Evolutionary conservation across 2,113 vertebrate species (phyloP).

Genomic region (Varanus salvator): DNA sequence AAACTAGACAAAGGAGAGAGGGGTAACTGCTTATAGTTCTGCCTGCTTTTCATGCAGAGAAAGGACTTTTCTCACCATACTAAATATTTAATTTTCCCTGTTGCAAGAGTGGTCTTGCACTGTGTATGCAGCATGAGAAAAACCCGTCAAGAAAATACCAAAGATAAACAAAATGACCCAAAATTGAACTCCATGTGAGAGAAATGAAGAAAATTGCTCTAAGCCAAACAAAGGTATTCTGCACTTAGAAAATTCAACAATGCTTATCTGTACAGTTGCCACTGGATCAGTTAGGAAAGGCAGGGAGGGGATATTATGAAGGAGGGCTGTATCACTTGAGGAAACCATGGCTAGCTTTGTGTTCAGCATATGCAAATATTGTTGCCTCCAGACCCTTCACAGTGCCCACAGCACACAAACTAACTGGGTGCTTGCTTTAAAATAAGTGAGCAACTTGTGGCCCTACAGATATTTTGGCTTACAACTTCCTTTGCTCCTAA

Average conservation of each 20-base stretch:
- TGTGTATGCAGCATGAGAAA: constrained; percentile 32
- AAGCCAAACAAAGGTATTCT: constrained; percentile 34
- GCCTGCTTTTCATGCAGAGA: constrained; percentile 29
- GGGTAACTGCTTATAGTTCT: constrained; percentile 29
- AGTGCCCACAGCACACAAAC: background rate
- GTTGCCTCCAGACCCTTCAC: constrained; percentile 5
- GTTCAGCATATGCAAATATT: background rate
- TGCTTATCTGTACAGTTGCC: constrained; percentile 40
- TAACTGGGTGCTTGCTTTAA: constrained; percentile 33
- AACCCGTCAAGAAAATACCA: constrained; percentile 56
- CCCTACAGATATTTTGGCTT: no score
- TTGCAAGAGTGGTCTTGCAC: constrained; percentile 41
- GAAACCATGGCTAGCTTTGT: constrained; percentile 16
- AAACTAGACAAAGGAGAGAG: background rate
- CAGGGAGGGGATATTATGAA: constrained; percentile 34
- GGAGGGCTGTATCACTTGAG: background rate
- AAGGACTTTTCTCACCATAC: constrained; percentile 24
- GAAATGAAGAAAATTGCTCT: constrained; percentile 53
- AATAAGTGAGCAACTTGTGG: background rate
- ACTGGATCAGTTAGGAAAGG: background rate
- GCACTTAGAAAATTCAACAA: constrained; percentile 25
- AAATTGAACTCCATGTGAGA: constrained; percentile 57
- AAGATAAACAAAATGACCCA: constrained; percentile 49
- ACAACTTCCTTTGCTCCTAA: no score
- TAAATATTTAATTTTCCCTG: constrained; percentile 37